These are phyloP conservation scores for Delichon dasypus DNA, from an alignment of 2,797 vertebrate species.

Conservation along the genomic window DNA sequence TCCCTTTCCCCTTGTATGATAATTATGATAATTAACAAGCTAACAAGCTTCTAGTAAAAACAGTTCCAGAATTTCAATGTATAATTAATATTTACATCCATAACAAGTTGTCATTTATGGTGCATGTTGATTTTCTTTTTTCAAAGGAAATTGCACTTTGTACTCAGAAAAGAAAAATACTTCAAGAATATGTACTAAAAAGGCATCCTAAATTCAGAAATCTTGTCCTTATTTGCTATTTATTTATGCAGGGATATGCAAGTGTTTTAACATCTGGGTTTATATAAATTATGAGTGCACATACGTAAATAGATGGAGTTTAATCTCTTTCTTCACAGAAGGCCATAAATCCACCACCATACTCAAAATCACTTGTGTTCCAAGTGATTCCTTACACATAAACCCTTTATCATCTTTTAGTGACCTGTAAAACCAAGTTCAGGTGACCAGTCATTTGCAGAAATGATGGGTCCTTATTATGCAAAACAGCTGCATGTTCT, in stretches of 20 bases:
- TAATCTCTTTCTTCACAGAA: not conserved
- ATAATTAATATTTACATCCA: constrained; percentile 77
- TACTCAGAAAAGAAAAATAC: constrained; percentile 33
- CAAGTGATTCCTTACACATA: not conserved
- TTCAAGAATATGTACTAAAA: not conserved
- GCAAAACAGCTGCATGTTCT: not conserved
- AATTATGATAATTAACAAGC: constrained; percentile 76
- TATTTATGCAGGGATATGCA: constrained; percentile 23
- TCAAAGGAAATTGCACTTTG: not conserved
- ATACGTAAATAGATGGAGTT: not conserved
- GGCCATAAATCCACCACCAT: not conserved
- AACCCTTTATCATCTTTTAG: not conserved
- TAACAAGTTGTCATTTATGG: constrained; percentile 70
- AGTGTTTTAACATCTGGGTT: constrained; percentile 20
- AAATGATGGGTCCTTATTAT: not conserved
- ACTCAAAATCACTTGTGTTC: not conserved
- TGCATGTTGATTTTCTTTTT: constrained; percentile 52
- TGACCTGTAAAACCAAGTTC: not conserved
- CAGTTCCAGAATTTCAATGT: constrained; percentile 73
- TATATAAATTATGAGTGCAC: not conserved
- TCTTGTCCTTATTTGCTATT: constrained; percentile 15
- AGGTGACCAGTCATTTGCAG: not conserved
- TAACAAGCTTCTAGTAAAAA: constrained; percentile 74
- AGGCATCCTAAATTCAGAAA: constrained; percentile 27
- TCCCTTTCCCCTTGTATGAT: constrained; percentile 70